These are phyloP conservation scores for Gobionotothen gibberifrons DNA, from an alignment of 2,797 vertebrate species.

Conservation along the genomic window DNA sequence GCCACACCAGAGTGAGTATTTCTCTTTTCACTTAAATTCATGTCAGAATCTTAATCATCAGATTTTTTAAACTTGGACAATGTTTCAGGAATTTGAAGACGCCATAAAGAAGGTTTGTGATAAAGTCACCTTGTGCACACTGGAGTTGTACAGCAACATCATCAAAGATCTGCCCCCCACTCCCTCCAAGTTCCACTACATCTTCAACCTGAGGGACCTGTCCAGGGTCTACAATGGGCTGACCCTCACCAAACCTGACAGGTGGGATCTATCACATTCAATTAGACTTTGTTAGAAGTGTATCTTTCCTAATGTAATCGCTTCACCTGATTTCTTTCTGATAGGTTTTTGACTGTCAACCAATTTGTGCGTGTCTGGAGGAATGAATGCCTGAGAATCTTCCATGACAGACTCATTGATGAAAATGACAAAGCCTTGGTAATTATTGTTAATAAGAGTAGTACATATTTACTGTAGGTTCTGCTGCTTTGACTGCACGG, in stretches of 20 bases:
- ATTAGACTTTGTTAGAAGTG: not conserved
- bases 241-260: slow-evolving; percentile 87
- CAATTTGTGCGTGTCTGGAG: slow-evolving; percentile 97
- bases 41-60: slow-evolving; percentile 14
- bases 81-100: slow-evolving; percentile 87
- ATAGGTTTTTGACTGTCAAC: slow-evolving; percentile 88
- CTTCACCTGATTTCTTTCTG: slow-evolving; percentile 16
- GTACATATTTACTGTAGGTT: not conserved
- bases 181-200: slow-evolving; percentile 98
- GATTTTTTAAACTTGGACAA: slow-evolving; percentile 5
- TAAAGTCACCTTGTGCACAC: slow-evolving; percentile 89
- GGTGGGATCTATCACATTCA: slow-evolving; percentile 77
- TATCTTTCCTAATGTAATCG: slow-evolving; percentile 7
- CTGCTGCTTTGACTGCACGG: not conserved
- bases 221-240: slow-evolving; percentile 94
- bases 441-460: slow-evolving; percentile 32
- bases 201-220: slow-evolving; percentile 96
- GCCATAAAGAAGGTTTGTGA: slow-evolving; percentile 84
- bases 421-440: slow-evolving; percentile 92
- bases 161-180: slow-evolving; percentile 92
- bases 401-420: slow-evolving; percentile 94
- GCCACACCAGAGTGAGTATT: slow-evolving; percentile 89
- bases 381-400: slow-evolving; percentile 95
- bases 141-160: slow-evolving; percentile 90
- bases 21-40: not conserved